Evolutionary conservation across 2,797 vertebrate species (phyloP).

Genomic region (Todus mexicanus): DNA sequence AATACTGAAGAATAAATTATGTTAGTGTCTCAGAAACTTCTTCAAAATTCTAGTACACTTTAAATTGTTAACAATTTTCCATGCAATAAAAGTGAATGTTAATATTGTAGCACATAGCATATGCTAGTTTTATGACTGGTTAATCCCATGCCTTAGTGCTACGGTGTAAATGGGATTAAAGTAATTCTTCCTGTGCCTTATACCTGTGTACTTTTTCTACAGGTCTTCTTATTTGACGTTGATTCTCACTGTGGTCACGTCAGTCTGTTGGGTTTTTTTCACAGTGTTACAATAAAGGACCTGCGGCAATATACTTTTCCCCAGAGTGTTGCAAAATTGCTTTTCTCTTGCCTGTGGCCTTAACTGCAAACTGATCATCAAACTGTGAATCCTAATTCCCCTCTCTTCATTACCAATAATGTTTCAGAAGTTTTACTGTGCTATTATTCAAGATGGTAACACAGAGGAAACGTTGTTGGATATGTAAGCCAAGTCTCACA

Average conservation of each 20-base stretch:
- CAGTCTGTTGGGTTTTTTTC: not conserved
- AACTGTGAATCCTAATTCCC: not conserved
- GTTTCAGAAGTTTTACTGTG: not conserved
- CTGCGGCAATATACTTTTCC: not conserved
- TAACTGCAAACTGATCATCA: not conserved
- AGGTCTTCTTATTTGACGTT: not conserved
- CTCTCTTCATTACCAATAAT: not conserved
- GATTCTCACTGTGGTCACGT: not conserved
- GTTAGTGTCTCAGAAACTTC: not conserved
- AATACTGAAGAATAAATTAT: not conserved
- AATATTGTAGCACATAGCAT: not conserved
- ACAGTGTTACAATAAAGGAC: not conserved
- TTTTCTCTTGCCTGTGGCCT: not conserved
- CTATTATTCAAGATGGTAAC: not conserved
- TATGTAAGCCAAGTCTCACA: not conserved
- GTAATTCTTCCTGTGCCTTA: not conserved
- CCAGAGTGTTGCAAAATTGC: not conserved
- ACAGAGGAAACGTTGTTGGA: not conserved
- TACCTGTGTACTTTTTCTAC: not conserved
- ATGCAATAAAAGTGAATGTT: not conserved
- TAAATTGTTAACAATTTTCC: not conserved
- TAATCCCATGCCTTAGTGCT: not conserved
- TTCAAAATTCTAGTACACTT: not conserved
- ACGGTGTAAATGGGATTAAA: not conserved
- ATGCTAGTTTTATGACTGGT: not conserved